Evolutionary conservation across 2,113 vertebrate species (phyloP).

Genomic region (Herpetotheres cachinnans): DNA sequence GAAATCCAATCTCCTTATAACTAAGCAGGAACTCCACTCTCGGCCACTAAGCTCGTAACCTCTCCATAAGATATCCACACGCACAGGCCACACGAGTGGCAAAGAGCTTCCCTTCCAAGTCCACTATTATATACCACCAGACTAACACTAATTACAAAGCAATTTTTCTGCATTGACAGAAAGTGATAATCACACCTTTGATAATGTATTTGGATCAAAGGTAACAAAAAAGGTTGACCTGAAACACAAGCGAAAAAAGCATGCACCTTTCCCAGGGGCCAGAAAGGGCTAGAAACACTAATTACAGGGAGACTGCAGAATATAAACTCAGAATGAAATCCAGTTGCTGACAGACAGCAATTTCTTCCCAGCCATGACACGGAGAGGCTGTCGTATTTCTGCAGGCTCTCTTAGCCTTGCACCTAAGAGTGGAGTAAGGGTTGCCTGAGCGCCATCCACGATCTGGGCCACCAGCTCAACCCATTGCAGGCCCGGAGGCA

Average conservation of each 20-base stretch:
- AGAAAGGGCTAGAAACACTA: not conserved
- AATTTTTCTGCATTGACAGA: not conserved
- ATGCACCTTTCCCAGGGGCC: accelerated
- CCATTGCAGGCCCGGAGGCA: accelerated
- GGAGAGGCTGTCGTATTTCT: no score
- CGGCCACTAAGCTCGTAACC: not conserved
- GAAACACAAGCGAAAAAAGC: not conserved
- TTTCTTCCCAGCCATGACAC: accelerated
- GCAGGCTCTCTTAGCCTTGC: not conserved
- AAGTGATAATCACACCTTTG: not conserved
- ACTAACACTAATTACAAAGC: not conserved
- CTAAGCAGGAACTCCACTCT: not conserved
- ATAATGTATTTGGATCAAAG: not conserved
- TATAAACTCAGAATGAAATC: not conserved
- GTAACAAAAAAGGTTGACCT: not conserved
- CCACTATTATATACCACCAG: not conserved
- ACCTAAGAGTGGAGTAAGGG: not conserved
- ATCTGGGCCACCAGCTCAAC: accelerated
- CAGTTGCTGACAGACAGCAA: accelerated
- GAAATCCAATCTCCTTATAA: not conserved
- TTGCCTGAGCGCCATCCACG: accelerated
- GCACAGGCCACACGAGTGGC: accelerated
- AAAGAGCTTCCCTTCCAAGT: not conserved
- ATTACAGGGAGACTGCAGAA: not conserved
- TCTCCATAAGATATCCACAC: accelerated